Base-by-base conservation (phyloP, 2,113 vertebrate species). In the Lichenostomus cassidix region DNA sequence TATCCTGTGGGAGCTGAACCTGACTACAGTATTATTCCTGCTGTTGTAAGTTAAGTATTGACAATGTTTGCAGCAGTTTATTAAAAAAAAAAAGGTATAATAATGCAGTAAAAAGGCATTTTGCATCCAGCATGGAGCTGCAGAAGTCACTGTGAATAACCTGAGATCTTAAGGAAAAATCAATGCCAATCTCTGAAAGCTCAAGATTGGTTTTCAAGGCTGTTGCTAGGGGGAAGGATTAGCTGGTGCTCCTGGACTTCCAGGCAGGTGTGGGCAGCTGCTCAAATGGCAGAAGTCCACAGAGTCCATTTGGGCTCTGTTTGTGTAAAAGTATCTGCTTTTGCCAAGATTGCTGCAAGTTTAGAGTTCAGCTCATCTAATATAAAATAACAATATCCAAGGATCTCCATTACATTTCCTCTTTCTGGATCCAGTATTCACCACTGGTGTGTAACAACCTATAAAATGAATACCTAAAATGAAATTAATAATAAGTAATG, bases 31-130 rank as follows among this genome's bases (percentile, higher is more conserved):
- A 73, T 92, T 92, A 75, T 80, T 93, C 35, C 56, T 94, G 59
- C 70, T 86, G 58, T 50, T 91, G 11, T 46, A 65, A 64, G 65
- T 73, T 80, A 90, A 80, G 71, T 68, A 88, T 74, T 70, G 59
- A 67, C 82, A 81, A 53, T 68, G 47, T 81, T 92, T 59, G 90
- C 90, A 74, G 71, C 56, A 73, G 60, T 92, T 88, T 85, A 93
- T 92, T 94, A 94, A 88, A 94, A 92, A 87, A 90, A 94, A 95
- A 95, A 93, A 77, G 53, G 83, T 96, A 87, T 95, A 96, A 95
- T 92, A 93, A 96, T 94, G 92, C 69, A 95, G 88, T 49, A 95
- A 95, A 97, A 94, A 65, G 70, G 55, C 79, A 63, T 94, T 97
- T 95, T 95, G 88, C 71, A 85, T 97, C 76, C 76, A 84, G 52